These are phyloP conservation scores for Alcis repandata DNA, from an alignment of 2,888 invertebrate genomes.

Conservation along the genomic window DNA sequence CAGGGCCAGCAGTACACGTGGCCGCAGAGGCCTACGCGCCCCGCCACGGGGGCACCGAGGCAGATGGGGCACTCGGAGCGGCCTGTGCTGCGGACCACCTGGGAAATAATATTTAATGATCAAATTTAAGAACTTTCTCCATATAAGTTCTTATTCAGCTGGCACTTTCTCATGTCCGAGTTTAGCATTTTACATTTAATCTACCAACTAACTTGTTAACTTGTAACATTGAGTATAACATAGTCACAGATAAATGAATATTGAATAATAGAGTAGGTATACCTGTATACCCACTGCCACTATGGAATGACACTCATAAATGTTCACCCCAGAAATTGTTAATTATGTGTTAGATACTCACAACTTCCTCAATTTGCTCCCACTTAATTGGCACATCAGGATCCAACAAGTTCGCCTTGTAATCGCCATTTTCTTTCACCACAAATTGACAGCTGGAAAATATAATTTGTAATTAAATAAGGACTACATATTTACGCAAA, in stretches of 20 bases:
- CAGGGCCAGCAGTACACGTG: slow-evolving; percentile 99
- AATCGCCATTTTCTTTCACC: slow-evolving; percentile 93
- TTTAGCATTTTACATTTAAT: no score
- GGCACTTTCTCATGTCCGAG: no score
- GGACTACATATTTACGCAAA: neutral
- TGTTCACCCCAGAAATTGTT: no score
- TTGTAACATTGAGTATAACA: no score
- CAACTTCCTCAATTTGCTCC: slow-evolving; percentile 97
- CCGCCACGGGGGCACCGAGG: slow-evolving; percentile 93
- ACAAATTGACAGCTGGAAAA: slow-evolving; percentile 96
- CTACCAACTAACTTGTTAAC: no score
- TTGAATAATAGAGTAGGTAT: no score
- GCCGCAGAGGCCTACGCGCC: slow-evolving; percentile 97
- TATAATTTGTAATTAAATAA: neutral
- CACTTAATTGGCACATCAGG: slow-evolving; percentile 97
- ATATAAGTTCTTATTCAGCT: no score
- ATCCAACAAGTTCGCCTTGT: slow-evolving; percentile 91
- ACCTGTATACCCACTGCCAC: no score
- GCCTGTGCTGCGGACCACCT: slow-evolving; percentile 78
- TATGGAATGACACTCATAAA: no score
- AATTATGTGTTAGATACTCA: slow-evolving; percentile 76
- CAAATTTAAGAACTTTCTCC: no score
- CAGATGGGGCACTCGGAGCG: slow-evolving; percentile 94
- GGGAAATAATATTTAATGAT: neutral
- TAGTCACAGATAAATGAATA: no score